Evolutionary conservation across 2,113 vertebrate genomes (phyloP), one percentile per base, ranked within the genome.

Genomic region (Zapornia atra): DNA sequence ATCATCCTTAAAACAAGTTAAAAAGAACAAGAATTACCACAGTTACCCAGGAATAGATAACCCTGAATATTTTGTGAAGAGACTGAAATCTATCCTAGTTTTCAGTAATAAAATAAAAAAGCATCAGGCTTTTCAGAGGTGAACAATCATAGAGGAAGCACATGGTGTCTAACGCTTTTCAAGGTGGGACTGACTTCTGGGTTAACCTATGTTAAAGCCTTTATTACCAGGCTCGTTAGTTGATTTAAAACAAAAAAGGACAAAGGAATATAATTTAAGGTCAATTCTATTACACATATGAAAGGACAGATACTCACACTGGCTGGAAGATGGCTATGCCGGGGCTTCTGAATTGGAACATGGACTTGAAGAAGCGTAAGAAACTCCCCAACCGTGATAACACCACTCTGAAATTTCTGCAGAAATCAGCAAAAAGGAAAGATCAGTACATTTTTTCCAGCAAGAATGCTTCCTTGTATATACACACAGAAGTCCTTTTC

Each of bases 351-450:
- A 94, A 99, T 99, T 26, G 98, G 97, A 93, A 99, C 97, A 19
- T 99, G 98, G 40, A 99, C 98, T 86, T 98, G 97, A 78, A 99
- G 98, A 88, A 99, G 98, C 11, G 98, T 98, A n/a, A 99, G 98
- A 93, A 99, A 99, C 94, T 99, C 99, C 16, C 97, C 97, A 64
- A 99, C 97, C 4, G 99, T 99, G 75, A 99, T 98, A 76, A 96
- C 96, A 75, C 98, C 99, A 51, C 98, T 98, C 80, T 98, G 97
- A 36, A 99, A 97, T 98, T 99, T 99, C 99, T 99, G 95, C 42
- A 82, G 92, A 72, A 51, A 90, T 86, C 75, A 71, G 69, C 78
- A 51, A 70, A 42, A 66, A 1, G 5, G 1, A 51, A 12, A 57
- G 31, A 4, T 90, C 34, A 89, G 82, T 20, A 40, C 60, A 75